These are phyloP conservation scores for Tolmerus cingulatus DNA, from an alignment of 2,888 invertebrate species.

Conservation along the genomic window DNA sequence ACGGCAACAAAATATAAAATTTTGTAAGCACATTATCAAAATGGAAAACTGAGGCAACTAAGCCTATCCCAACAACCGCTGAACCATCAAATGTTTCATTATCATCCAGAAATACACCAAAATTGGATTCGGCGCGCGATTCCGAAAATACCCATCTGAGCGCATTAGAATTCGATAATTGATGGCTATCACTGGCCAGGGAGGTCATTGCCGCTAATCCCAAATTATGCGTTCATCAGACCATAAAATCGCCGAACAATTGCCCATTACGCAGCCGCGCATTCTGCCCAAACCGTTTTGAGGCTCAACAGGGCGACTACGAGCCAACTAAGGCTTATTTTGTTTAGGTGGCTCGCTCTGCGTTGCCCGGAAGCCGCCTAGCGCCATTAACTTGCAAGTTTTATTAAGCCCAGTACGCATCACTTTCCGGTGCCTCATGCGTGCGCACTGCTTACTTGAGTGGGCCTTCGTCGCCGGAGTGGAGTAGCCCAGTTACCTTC, in stretches of 20 bases:
- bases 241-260: slow-evolving; percentile 28
- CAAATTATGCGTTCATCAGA: slow-evolving; percentile 29
- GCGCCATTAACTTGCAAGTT: slow-evolving; percentile 24
- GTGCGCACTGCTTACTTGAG: neutral
- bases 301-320: neutral
- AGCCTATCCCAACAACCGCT: slow-evolving; percentile 20
- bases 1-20: neutral
- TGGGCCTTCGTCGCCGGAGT: neutral
- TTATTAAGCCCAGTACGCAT: neutral
- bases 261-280: slow-evolving; percentile 22
- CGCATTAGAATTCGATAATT: slow-evolving; percentile 13
- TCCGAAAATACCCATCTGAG: neutral
- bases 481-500: neutral
- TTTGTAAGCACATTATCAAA: neutral
- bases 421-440: slow-evolving; percentile 1
- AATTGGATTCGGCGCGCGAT: neutral
- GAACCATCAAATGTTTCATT: slow-evolving; percentile 18
- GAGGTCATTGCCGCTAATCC: slow-evolving; percentile 8
- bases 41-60: neutral
- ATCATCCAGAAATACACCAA: neutral
- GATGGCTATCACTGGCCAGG: neutral
- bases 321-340: neutral
- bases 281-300: neutral
- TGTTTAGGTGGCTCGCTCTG: neutral
- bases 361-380: neutral